A percentile compares a stretch with the other conserved stretches of the same genome.
Evolutionary conservation across 2,888 invertebrate species (phyloP).

Genomic region (Lamellibrachia satsuma): DNA sequence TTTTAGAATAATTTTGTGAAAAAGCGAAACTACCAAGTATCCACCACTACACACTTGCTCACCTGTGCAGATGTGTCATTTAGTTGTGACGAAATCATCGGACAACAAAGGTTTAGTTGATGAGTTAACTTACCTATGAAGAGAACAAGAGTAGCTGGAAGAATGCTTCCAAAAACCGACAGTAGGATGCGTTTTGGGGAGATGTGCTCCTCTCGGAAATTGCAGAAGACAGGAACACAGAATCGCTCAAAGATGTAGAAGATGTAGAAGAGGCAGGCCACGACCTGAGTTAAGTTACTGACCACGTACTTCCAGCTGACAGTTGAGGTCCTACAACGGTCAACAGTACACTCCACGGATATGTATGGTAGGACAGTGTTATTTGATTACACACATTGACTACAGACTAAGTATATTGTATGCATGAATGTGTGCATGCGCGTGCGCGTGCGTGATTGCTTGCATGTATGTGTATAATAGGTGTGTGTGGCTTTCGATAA

Average conservation of each 20-base stretch:
- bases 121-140: constrained; percentile 56
- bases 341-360: constrained; percentile 38
- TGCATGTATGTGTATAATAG: no score
- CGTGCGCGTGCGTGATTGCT: no score
- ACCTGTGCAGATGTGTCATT: background rate
- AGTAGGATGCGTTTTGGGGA: constrained; percentile 64
- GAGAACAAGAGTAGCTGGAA: constrained; percentile 74
- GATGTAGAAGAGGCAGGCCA: constrained; percentile 81
- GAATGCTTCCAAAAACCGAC: constrained; percentile 77
- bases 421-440: no score
- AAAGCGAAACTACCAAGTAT: no score
- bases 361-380: background rate
- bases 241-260: constrained; percentile 84
- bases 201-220: constrained; percentile 62
- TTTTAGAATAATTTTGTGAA: no score
- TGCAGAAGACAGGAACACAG: constrained; percentile 74
- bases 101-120: background rate
- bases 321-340: constrained; percentile 72
- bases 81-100: background rate
- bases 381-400: background rate
- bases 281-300: constrained; percentile 78
- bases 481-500: no score
- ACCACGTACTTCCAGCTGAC: constrained; percentile 81
- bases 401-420: no score
- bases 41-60: no score